phyloP scores from a whole-genome alignment of 2,888 invertebrate genomes.

The Hoplodrina ambigua region DNA sequence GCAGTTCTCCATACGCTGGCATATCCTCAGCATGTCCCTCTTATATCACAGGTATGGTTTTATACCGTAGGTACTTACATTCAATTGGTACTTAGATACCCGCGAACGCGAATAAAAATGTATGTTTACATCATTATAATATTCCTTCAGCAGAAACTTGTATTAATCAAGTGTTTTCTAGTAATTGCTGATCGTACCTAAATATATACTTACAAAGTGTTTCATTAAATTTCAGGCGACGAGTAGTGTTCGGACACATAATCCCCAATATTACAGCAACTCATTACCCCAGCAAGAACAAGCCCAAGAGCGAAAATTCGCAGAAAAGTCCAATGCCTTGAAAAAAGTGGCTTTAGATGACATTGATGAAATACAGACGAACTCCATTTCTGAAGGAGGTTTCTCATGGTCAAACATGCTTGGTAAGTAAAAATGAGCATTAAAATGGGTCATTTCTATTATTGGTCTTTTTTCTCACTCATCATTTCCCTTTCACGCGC shows the following conservation, averaged over 20 bases:
- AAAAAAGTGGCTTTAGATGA: conserved; percentile 96
- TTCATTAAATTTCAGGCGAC: conserved; percentile 78
- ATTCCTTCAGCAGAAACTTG: background rate
- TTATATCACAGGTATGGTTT: conserved; percentile 83
- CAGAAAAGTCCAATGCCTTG: conserved; percentile 96
- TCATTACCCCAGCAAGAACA: conserved; percentile 81
- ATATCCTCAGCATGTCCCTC: conserved; percentile 90
- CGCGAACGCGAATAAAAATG: background rate
- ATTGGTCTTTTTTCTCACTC: too few species aligned
- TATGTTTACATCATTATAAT: background rate
- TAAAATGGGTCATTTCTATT: background rate
- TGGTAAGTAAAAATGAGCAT: conserved; percentile 80
- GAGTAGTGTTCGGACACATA: conserved; percentile 86
- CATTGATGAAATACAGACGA: conserved; percentile 95
- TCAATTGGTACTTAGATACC: background rate
- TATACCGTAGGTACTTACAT: conserved; percentile 1
- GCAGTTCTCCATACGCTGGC: conserved; percentile 92
- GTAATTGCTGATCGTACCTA: background rate
- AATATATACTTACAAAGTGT: conserved; percentile 3
- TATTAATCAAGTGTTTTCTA: background rate
- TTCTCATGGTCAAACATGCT: conserved; percentile 97
- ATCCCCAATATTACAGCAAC: conserved; percentile 87
- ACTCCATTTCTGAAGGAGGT: conserved; percentile 94
- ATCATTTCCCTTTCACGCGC: too few species aligned
- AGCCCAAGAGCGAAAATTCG: conserved; percentile 94